Percentiles rank a stretch among this genome's conserved stretches.
phyloP scores from a whole-genome alignment of 1,140 invertebrate genomes.

The Calosoma granatense region DNA sequence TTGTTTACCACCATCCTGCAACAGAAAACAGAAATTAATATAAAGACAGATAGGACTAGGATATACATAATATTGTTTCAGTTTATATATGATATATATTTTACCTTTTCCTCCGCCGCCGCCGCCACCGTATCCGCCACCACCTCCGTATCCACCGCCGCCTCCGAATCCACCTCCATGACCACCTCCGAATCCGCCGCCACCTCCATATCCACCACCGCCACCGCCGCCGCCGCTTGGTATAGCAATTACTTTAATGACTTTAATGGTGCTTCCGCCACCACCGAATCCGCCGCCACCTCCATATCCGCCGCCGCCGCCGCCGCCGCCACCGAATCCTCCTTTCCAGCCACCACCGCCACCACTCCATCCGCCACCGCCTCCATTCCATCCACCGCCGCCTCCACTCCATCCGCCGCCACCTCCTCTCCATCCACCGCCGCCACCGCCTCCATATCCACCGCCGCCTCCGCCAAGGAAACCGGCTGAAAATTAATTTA shows the following conservation, averaged over 20 bases:
- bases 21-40: not conserved
- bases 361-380: conserved; percentile 12
- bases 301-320: conserved; percentile 24
- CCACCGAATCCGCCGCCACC: not conserved
- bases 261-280: not conserved
- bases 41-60: not conserved
- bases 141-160: not conserved
- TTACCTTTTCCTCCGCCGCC: not conserved
- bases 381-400: conserved; percentile 10
- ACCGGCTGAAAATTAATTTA: conserved; percentile 1
- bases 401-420: conserved; percentile 14
- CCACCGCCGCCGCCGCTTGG: conserved; percentile 1
- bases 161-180: conserved; percentile 19
- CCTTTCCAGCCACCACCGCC: conserved; percentile 24
- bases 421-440: conserved; percentile 14
- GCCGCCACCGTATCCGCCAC: not conserved
- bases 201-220: not conserved
- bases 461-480: conserved; percentile 19
- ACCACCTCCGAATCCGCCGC: conserved; percentile 17
- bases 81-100: too few species aligned
- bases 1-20: not conserved
- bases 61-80: not conserved
- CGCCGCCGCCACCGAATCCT: conserved; percentile 30
- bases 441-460: conserved; percentile 17
- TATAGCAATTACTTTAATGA: not conserved